Evolutionary conservation across 2,888 invertebrate genomes (phyloP).

Genomic region (Omphaloscelis lunosa): DNA sequence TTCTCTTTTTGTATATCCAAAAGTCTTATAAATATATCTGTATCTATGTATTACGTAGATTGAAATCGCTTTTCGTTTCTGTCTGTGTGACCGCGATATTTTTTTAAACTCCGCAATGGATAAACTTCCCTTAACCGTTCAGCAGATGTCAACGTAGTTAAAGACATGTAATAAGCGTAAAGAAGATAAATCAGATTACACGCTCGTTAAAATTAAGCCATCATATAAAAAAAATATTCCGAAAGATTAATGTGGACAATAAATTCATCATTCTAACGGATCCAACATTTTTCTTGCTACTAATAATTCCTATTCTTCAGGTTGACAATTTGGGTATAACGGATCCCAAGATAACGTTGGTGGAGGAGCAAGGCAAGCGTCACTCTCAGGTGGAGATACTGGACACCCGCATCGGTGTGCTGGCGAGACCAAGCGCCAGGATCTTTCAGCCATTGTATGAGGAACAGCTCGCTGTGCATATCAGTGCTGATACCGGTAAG

Average conservation of each 20-base stretch:
- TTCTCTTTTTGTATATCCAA: background rate
- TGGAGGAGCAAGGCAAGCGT: slow-evolving; percentile 93
- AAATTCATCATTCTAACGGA: no score
- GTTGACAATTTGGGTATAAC: slow-evolving; percentile 92
- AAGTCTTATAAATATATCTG: background rate
- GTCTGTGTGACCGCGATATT: background rate
- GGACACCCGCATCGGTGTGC: slow-evolving; percentile 93
- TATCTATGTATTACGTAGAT: background rate
- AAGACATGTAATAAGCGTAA: no score
- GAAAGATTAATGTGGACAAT: no score
- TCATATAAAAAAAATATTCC: no score
- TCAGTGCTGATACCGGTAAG: slow-evolving; percentile 88
- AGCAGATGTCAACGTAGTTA: no score
- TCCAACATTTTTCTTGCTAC: background rate
- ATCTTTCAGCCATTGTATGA: slow-evolving; percentile 95
- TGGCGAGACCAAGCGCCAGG: slow-evolving; percentile 94
- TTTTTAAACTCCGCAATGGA: background rate
- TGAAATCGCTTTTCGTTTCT: background rate
- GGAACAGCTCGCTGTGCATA: slow-evolving; percentile 95
- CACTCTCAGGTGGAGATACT: slow-evolving; percentile 94
- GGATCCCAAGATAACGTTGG: slow-evolving; percentile 93
- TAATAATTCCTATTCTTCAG: slow-evolving; percentile 68
- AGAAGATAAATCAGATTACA: no score
- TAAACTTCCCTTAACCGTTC: no score
- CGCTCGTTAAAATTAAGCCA: no score